A percentile compares a stretch with the other conserved stretches of the same genome.
Evolutionary conservation across 2,113 vertebrate genomes (phyloP).

Genomic region (Salvelinus namaycush): DNA sequence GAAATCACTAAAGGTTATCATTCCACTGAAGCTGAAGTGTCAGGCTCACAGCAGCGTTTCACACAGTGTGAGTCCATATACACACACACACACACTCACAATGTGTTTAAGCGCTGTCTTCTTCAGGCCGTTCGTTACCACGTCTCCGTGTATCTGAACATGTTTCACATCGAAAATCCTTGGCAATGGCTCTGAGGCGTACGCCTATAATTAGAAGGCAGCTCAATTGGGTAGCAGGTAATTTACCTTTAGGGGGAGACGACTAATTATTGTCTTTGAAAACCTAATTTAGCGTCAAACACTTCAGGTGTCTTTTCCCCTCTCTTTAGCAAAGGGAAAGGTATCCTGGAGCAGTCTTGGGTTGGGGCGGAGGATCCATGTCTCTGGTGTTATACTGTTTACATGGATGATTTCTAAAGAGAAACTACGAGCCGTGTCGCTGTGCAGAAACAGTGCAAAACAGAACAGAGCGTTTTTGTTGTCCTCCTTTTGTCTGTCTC

Average conservation of each 20-base stretch:
- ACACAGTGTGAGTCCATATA: slow-evolving; percentile 20
- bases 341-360: slow-evolving; percentile 61
- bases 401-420: slow-evolving; percentile 45
- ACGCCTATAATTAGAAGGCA: slow-evolving; percentile 80
- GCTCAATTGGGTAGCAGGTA: slow-evolving; percentile 81
- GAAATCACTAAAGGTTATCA: slow-evolving; percentile 63
- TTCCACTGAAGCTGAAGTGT: slow-evolving; percentile 44
- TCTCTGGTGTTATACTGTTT: slow-evolving; percentile 54
- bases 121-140: slow-evolving; percentile 43
- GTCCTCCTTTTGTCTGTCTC: slow-evolving; percentile 37
- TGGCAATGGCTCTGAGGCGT: slow-evolving; percentile 68
- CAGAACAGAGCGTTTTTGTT: not conserved
- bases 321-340: slow-evolving; percentile 66
- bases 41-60: slow-evolving; percentile 38
- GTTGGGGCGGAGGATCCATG: slow-evolving; percentile 22
- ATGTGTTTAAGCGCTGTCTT: slow-evolving; percentile 52
- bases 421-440: slow-evolving; percentile 27
- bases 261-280: slow-evolving; percentile 84
- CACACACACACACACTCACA: not conserved
- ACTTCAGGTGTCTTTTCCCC: slow-evolving; percentile 77
- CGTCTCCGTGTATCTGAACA: slow-evolving; percentile 53
- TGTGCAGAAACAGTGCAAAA: slow-evolving; percentile 12
- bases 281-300: slow-evolving; percentile 80
- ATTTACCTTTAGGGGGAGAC: slow-evolving; percentile 79
- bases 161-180: slow-evolving; percentile 74